These are phyloP conservation scores for Microtus ochrogaster DNA, from an alignment of 2,113 vertebrate species.

Conservation along the genomic window DNA sequence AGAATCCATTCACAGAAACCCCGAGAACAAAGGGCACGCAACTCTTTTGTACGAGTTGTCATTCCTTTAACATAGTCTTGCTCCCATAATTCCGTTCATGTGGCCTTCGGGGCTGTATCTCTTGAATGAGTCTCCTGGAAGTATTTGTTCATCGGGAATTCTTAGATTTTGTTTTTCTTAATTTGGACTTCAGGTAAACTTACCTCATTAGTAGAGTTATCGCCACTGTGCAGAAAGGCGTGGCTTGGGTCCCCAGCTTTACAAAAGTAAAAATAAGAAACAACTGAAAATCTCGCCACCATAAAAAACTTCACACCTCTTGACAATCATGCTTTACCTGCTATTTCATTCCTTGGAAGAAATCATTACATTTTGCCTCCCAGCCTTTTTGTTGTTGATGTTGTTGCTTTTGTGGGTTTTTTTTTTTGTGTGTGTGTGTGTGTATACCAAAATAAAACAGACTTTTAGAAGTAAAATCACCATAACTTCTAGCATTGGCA, in stretches of 20 bases:
- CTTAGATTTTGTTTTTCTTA: not conserved
- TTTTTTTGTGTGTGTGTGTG: too few relatives aligned
- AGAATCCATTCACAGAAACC: slow-evolving; percentile 11
- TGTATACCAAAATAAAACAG: not conserved
- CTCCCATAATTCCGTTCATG: not conserved
- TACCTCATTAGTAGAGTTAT: not conserved
- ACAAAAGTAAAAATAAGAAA: not conserved
- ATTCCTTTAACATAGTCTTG: not conserved
- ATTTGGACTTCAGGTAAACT: not conserved
- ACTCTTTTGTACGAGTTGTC: not conserved
- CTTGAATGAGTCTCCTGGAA: not conserved
- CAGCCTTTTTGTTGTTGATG: not conserved
- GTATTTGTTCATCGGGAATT: not conserved
- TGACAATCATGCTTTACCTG: not conserved
- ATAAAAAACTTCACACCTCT: not conserved
- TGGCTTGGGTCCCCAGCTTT: too few relatives aligned
- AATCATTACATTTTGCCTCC: not conserved
- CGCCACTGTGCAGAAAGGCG: not conserved
- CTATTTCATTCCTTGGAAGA: not conserved
- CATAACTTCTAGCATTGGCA: not conserved
- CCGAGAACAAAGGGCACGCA: not conserved
- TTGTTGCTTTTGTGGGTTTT: not conserved
- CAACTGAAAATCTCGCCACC: not conserved
- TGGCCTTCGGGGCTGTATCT: not conserved
- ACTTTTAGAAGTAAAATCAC: slow-evolving; percentile 19